phyloP scores from a whole-genome alignment of 1,140 invertebrate species.

The Drosophila dunni region DNA sequence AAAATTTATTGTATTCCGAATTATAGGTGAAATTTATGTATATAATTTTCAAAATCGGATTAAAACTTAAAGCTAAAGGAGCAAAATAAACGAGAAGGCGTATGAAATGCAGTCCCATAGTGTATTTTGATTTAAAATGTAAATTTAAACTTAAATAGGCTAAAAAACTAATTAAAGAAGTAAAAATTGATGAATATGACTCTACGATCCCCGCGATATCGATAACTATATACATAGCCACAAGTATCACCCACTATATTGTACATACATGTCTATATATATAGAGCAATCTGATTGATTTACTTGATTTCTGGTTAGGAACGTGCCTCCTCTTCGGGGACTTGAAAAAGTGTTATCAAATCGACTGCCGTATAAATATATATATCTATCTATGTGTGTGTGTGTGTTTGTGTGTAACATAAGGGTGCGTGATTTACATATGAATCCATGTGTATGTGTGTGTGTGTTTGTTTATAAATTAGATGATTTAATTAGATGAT shows the following conservation, averaged over 20 bases:
- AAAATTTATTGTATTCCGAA: constrained; percentile 19
- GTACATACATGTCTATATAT: no score
- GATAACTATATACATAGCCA: constrained; percentile 19
- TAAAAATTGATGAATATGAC: constrained; percentile 35
- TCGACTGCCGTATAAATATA: no score
- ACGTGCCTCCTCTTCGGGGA: no score
- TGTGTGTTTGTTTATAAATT: constrained; percentile 43
- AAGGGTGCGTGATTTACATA: neutral
- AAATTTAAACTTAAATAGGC: constrained; percentile 16
- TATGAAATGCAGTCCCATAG: constrained; percentile 18
- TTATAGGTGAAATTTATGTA: constrained; percentile 21
- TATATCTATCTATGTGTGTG: neutral
- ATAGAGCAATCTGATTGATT: no score
- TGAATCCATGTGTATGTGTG: constrained; percentile 5
- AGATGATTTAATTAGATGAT: constrained; percentile 67
- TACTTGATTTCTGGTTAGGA: no score
- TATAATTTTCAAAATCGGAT: neutral
- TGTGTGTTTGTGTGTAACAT: constrained; percentile 1
- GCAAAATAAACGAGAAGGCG: neutral
- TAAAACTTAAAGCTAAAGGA: constrained; percentile 7
- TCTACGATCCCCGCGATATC: constrained; percentile 8
- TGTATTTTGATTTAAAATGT: constrained; percentile 5
- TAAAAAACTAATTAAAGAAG: constrained; percentile 11
- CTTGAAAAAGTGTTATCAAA: no score
- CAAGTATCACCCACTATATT: no score